phyloP scores from a whole-genome alignment of 2,113 vertebrate genomes.

The Labeo catla region DNA sequence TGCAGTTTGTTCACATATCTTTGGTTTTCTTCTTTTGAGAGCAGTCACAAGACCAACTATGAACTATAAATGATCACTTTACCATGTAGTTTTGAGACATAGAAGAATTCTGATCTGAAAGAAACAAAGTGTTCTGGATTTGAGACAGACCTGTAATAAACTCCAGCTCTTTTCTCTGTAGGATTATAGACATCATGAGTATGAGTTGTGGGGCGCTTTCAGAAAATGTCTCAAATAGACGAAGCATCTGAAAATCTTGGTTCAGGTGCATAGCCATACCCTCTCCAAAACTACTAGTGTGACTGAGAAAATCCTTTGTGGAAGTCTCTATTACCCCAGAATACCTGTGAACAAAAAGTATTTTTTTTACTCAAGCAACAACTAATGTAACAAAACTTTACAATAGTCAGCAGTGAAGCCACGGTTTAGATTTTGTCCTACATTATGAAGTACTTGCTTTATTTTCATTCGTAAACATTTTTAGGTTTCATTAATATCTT shows the following conservation, averaged over 20 bases:
- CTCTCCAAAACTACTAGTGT: slow-evolving; percentile 9
- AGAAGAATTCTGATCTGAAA: neutral
- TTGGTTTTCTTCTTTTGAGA: too few relatives aligned
- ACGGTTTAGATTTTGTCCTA: neutral
- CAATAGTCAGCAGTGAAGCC: neutral
- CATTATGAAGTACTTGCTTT: neutral
- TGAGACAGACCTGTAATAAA: slow-evolving; percentile 52
- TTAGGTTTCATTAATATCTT: too few relatives aligned
- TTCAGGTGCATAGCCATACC: slow-evolving; percentile 69
- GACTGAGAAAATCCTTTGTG: neutral
- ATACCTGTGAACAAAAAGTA: slow-evolving; percentile 17
- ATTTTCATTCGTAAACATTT: neutral
- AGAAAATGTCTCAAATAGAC: slow-evolving; percentile 83
- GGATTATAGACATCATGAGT: slow-evolving; percentile 72
- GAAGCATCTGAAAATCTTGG: slow-evolving; percentile 83
- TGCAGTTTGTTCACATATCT: too few relatives aligned
- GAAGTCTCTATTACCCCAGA: slow-evolving; percentile 46
- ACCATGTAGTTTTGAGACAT: neutral
- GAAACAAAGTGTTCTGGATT: neutral
- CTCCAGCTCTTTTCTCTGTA: slow-evolving; percentile 60
- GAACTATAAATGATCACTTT: neutral
- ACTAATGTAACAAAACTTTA: neutral
- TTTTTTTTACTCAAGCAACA: neutral
- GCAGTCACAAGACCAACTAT: neutral
- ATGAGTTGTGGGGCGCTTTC: slow-evolving; percentile 82